These are phyloP conservation scores for Hemichromis elongatus DNA, from an alignment of 2,113 vertebrate species.

Conservation along the genomic window DNA sequence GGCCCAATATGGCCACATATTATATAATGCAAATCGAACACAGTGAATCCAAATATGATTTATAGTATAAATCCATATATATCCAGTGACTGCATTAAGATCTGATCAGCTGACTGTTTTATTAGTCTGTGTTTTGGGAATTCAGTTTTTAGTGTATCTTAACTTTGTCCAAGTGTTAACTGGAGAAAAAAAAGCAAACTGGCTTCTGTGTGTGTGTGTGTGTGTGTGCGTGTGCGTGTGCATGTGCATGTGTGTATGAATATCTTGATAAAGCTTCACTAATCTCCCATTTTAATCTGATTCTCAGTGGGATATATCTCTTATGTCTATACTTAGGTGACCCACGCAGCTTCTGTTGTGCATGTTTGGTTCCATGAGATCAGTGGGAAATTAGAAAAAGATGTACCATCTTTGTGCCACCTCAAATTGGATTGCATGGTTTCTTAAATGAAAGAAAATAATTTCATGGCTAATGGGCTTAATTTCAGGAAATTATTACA, in stretches of 20 bases:
- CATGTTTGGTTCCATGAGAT: slow-evolving; percentile 61
- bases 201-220: background rate
- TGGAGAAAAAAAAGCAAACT: background rate
- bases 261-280: slow-evolving; percentile 53
- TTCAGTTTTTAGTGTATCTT: background rate
- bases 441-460: slow-evolving; percentile 72
- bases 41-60: background rate
- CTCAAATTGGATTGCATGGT: slow-evolving; percentile 66
- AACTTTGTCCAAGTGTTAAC: slow-evolving; percentile 41
- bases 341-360: slow-evolving; percentile 51
- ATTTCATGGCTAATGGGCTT: slow-evolving; percentile 73
- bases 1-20: background rate
- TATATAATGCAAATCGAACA: background rate
- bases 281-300: slow-evolving; percentile 66
- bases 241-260: background rate
- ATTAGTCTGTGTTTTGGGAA: background rate
- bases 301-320: slow-evolving; percentile 53
- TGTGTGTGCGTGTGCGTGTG: background rate
- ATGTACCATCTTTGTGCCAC: slow-evolving; percentile 43
- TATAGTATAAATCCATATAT: background rate
- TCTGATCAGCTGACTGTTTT: background rate
- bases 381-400: slow-evolving; percentile 62
- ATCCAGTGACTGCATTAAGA: background rate
- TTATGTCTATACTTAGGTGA: slow-evolving; percentile 67
- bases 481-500: slow-evolving; percentile 71